Conservation (phyloP, 2,797 vertebrate species). For the Kryptolebias ocellatus region DNA sequence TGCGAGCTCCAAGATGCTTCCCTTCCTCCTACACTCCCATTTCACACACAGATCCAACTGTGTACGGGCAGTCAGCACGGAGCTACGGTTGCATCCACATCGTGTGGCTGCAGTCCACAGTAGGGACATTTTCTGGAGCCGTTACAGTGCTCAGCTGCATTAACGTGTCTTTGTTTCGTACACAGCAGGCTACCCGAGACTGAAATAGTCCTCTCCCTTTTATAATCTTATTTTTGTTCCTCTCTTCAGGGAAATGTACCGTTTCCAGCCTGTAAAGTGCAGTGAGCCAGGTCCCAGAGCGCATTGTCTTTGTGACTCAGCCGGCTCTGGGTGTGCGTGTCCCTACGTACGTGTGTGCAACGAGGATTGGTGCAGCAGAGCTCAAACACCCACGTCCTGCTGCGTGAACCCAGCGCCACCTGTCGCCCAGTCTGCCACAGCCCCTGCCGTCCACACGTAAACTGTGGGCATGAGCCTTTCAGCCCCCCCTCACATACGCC, state of each 20-base stretch:
- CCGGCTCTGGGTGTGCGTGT: slow-evolving; percentile 36
- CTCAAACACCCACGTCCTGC: slow-evolving; percentile 78
- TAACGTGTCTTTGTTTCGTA: background rate
- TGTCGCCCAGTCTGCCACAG: slow-evolving; percentile 78
- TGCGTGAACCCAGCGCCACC: slow-evolving; percentile 81
- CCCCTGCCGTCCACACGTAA: slow-evolving; percentile 62
- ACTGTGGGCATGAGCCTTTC: slow-evolving; percentile 60
- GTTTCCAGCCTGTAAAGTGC: slow-evolving; percentile 51
- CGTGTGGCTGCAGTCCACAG: slow-evolving; percentile 8
- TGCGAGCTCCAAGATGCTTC: slow-evolving; percentile 45
- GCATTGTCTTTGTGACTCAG: slow-evolving; percentile 60
- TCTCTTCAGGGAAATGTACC: slow-evolving; percentile 38
- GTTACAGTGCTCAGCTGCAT: background rate
- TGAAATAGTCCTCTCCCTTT: slow-evolving; percentile 23
- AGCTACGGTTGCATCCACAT: slow-evolving; percentile 6
- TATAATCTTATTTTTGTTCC: slow-evolving; percentile 19
- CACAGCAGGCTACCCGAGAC: slow-evolving; percentile 8
- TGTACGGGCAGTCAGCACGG: slow-evolving; percentile 4
- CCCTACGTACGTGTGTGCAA: slow-evolving; percentile 32
- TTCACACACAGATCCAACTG: slow-evolving; percentile 38
- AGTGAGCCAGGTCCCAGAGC: slow-evolving; percentile 39
- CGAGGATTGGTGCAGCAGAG: slow-evolving; percentile 62
- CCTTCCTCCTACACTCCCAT: slow-evolving; percentile 31
- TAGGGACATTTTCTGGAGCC: slow-evolving; percentile 11
- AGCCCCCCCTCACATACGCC: slow-evolving; percentile 38